Base-by-base conservation (phyloP, 2,113 vertebrate species). In the Paratilapia polleni region DNA sequence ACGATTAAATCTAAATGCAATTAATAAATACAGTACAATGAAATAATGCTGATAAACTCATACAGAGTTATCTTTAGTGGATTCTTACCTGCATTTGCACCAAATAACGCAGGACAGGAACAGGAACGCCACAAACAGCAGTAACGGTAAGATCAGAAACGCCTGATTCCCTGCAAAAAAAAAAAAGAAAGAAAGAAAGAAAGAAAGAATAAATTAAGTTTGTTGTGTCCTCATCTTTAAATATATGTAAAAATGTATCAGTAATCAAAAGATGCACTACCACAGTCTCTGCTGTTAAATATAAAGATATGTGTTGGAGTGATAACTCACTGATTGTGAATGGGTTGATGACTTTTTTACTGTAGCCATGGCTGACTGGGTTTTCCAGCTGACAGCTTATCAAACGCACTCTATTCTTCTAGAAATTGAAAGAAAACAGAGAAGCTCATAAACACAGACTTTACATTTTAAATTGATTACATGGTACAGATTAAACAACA, bases 391-490 rank as follows among this genome's bases (percentile, higher is more conserved):
- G 61, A 14, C 61, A 63, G 20, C 34, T 63, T 63, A 63, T 8
- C 61, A 38, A 63, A 63, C 11, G 20, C 11, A n/a, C 61, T 38
- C 19, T 38, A 34, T 63, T 63, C 38, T 19, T 6, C 61, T 63
- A 1, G 31, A 8, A 63, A 63, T 63, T 19, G 38, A n/a, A 31
- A 63, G 61, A 63, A 38, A 63, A 14, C 13, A 22, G 11, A 20
- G 11, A 20, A 63, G 61, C 19, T 14, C 6, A 63, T 63, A 14
- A 63, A 63, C 15, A 19, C 11, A 63, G 19, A n/a, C 6, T n/a
- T 0, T 1, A 4, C 19, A 38, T 63, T 38, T 22, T 38, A 0
- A 8, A 14, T 38, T 38, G 20, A 38, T 20, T 34, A 62, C 0
- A 62, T 2, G 14, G 4, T 47, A 5, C 28, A 31, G 28, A 31